Base-by-base conservation (phyloP, 2,113 vertebrate species). In the Muntiacus reevesi region DNA sequence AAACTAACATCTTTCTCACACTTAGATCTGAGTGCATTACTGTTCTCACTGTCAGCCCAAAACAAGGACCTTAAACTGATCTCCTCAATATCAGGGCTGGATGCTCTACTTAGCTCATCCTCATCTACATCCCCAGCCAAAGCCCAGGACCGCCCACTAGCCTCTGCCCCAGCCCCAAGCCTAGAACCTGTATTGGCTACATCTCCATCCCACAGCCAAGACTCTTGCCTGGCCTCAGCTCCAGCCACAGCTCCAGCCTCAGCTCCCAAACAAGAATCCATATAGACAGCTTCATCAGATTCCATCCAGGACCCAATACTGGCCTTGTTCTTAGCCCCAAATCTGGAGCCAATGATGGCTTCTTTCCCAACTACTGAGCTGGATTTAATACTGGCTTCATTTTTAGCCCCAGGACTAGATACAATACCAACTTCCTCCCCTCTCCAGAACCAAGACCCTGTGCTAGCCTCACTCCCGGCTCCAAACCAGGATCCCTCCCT, bases 11-110 rank as follows among this genome's bases (percentile, higher is more conserved):
- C 86, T 62, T 85, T 91, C 84, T 79, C 93, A 91, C 14, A 90
- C 76, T 92, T 90, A 16, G 95, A 88, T 96, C 81, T 97, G 52
- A 84, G 60, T 30, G 92, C 94, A 94, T 50, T 91, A 85, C 50
- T 97, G 9, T 89, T 94, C 59, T 97, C 97, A 93, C 19, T 95
- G 19, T 98, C 97, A 83, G 97, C 88, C 97, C 98, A 96, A 95
- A 98, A 98, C 67, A 98, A 97, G 17, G 97, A 98, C 78, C 97
- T 97, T 97, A 98, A 97, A 87, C 97, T 98, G 47, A 97, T 97
- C 59, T 98, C 97, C 45, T 98, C 98, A 94, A 98, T 98, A 97
- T 97, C 98, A 59, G 97, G 98, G 94, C 97, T 98, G 23, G 98
- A 98, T 0, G 54, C 21, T 89, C 59, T 82, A 81, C 97, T 98